Evolutionary conservation across 2,113 vertebrate genomes (phyloP).

Genomic region (Eolophus roseicapilla): DNA sequence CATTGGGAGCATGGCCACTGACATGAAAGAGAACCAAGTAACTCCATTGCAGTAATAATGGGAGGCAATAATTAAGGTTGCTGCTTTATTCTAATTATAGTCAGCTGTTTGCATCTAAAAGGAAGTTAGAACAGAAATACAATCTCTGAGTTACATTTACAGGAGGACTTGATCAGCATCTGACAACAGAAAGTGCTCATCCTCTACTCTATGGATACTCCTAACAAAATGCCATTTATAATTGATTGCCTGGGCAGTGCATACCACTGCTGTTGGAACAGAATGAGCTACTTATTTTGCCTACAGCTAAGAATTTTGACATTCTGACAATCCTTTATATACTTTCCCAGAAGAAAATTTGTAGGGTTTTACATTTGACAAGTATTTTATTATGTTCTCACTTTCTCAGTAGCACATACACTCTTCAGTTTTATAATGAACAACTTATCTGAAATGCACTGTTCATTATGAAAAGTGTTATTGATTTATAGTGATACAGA

Average conservation of each 20-base stretch:
- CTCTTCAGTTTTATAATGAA: conserved; percentile 15
- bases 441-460: neutral
- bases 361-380: neutral
- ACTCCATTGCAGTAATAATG: neutral
- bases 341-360: neutral
- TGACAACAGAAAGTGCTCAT: neutral
- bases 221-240: conserved; percentile 54
- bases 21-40: neutral
- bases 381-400: neutral
- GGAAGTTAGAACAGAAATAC: neutral
- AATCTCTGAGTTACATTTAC: neutral
- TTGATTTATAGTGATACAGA: neutral
- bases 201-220: neutral
- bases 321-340: neutral
- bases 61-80: neutral
- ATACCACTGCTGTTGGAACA: neutral
- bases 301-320: conserved; percentile 3
- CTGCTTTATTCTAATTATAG: neutral
- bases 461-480: neutral
- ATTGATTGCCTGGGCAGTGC: neutral
- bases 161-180: conserved; percentile 37
- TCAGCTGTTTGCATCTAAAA: neutral
- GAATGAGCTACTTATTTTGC: neutral
- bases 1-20: neutral
- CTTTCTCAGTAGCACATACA: neutral